These are phyloP conservation scores for Mirounga angustirostris DNA, from an alignment of 2,113 vertebrate genomes.

Conservation along the genomic window DNA sequence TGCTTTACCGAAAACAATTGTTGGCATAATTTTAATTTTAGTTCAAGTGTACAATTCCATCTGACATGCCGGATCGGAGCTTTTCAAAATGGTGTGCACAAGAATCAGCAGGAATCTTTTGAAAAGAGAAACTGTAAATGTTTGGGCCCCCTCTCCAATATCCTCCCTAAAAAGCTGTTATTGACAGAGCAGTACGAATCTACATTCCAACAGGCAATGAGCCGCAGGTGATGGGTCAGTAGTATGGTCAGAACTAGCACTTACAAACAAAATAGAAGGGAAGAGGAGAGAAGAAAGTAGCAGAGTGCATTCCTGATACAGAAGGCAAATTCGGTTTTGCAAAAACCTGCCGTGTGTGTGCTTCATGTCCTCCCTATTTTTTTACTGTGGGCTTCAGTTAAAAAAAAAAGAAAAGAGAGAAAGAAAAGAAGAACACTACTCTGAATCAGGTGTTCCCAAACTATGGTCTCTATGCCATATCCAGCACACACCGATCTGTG, in stretches of 20 bases:
- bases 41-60: neutral
- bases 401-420: neutral
- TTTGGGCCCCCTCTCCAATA: neutral
- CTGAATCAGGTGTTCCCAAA: neutral
- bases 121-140: neutral
- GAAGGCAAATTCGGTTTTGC: neutral
- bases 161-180: neutral
- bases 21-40: slow-evolving; percentile 2
- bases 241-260: neutral
- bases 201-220: slow-evolving; percentile 26
- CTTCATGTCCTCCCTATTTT: neutral
- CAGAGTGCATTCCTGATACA: neutral
- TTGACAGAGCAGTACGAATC: neutral
- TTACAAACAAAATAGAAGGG: neutral
- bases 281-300: neutral
- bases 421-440: neutral
- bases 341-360: neutral
- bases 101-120: neutral
- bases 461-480: neutral
- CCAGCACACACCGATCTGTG: neutral
- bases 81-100: neutral
- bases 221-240: slow-evolving; percentile 32
- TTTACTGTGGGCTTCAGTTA: neutral
- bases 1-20: slow-evolving; percentile 24
- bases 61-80: neutral